These are phyloP conservation scores for Phylloscopus whistleri DNA, from an alignment of 2,113 vertebrate genomes.

Conservation along the genomic window DNA sequence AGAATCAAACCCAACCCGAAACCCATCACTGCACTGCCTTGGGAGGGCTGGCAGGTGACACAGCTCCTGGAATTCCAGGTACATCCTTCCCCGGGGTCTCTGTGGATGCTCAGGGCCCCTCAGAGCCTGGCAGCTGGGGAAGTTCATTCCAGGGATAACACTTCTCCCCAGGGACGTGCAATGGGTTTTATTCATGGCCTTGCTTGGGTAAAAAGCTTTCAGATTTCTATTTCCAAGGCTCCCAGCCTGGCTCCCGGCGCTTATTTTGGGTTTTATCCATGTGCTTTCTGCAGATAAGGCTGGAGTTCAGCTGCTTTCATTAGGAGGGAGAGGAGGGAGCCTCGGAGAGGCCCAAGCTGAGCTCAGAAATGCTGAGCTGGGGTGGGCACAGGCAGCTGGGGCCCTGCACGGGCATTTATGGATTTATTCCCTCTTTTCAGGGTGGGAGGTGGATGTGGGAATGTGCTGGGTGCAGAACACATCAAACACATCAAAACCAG, in stretches of 20 bases:
- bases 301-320: neutral
- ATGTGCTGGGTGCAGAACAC: neutral
- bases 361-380: neutral
- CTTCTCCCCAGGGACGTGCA: neutral
- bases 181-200: neutral
- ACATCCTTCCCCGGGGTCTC: neutral
- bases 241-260: neutral
- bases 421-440: neutral
- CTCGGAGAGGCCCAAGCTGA: fast-evolving
- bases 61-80: fast-evolving
- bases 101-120: fast-evolving
- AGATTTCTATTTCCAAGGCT: neutral
- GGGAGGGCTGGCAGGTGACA: neutral
- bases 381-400: neutral
- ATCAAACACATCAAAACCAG: fast-evolving
- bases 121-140: neutral
- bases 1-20: neutral
- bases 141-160: neutral
- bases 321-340: neutral
- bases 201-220: neutral
- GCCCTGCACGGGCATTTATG: fast-evolving
- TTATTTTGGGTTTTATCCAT: neutral
- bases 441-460: fast-evolving
- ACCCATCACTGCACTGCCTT: fast-evolving
- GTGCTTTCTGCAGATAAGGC: neutral